Evolutionary conservation across 2,888 invertebrate genomes (phyloP).

Genomic region (Pandemis corylana): DNA sequence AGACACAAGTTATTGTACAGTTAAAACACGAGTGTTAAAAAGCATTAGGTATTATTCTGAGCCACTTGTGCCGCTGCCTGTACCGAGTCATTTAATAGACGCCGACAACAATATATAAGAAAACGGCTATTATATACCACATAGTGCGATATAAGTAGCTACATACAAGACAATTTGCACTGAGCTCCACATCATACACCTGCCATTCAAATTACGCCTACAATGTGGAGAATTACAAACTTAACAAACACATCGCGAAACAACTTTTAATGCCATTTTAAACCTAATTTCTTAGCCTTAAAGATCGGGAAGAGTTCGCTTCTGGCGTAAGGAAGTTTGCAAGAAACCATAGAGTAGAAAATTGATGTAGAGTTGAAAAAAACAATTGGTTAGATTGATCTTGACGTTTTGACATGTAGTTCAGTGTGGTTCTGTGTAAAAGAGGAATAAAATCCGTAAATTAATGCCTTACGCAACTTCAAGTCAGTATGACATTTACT

Average conservation of each 20-base stretch:
- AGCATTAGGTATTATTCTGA: neutral
- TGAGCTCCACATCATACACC: constrained; percentile 44
- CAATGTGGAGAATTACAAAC: constrained; percentile 32
- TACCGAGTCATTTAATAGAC: neutral
- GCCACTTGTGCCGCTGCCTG: neutral
- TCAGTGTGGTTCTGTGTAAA: no score
- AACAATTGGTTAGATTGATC: neutral
- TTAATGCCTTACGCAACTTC: no score
- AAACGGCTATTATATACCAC: constrained; percentile 15
- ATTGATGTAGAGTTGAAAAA: constrained; percentile 16
- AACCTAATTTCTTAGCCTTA: neutral
- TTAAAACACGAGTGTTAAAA: neutral
- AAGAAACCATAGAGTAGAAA: constrained; percentile 29
- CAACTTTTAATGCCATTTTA: neutral
- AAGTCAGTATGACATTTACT: no score
- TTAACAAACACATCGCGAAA: neutral
- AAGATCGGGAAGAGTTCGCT: neutral
- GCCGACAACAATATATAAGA: constrained; percentile 6
- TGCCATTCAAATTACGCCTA: constrained; percentile 46
- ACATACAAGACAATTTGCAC: constrained; percentile 42
- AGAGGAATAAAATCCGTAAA: no score
- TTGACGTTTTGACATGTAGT: neutral
- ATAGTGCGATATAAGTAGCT: constrained; percentile 29
- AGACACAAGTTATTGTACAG: neutral
- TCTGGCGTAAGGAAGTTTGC: neutral